Conservation (phyloP, 2,113 vertebrate species). For the Odobenus rosmarus region DNA sequence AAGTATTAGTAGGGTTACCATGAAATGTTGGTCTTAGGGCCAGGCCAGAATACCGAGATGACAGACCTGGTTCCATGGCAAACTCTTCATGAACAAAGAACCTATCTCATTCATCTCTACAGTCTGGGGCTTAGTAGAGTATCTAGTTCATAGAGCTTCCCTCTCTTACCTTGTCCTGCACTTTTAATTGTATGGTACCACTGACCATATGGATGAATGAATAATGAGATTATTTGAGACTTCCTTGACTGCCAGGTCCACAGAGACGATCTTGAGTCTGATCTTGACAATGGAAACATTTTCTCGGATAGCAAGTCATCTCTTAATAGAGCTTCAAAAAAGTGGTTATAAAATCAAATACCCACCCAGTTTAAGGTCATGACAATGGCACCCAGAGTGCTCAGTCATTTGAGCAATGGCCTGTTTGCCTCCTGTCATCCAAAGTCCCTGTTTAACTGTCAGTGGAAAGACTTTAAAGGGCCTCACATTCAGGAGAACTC, state of each 20-base stretch:
- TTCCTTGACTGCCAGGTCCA: background rate
- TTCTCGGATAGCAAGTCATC: background rate
- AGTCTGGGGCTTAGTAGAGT: background rate
- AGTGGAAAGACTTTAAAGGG: background rate
- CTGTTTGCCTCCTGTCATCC: background rate
- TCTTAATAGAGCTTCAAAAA: background rate
- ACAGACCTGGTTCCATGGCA: background rate
- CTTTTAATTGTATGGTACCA: background rate
- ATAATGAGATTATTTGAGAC: background rate
- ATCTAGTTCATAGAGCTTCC: accelerated
- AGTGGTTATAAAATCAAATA: background rate
- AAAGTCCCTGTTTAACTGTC: background rate
- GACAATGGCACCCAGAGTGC: background rate
- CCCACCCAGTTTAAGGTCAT: background rate
- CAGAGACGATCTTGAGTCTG: background rate
- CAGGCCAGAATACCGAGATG: background rate
- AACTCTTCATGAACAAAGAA: background rate
- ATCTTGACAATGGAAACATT: background rate
- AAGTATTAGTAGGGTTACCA: background rate
- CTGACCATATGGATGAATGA: background rate
- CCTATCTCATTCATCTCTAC: background rate
- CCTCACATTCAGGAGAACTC: background rate
- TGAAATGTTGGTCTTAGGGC: background rate
- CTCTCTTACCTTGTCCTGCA: background rate
- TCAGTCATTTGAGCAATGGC: background rate